Percentiles rank a stretch among this genome's conserved stretches.
phyloP scores from a whole-genome alignment of 2,797 vertebrate species.

The Propithecus perrieri region DNA sequence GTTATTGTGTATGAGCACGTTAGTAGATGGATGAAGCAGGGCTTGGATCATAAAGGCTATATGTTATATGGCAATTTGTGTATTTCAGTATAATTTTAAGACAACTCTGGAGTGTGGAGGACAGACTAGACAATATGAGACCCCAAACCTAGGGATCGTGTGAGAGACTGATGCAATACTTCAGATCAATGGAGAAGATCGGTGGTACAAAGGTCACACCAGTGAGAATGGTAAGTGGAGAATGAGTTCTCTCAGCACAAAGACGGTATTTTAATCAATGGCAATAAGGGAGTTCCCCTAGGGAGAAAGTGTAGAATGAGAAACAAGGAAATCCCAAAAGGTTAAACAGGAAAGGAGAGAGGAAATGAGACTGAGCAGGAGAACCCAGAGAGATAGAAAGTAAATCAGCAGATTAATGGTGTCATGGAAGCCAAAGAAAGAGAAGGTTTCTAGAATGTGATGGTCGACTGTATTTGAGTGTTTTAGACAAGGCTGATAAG shows the following conservation, averaged over 20 bases:
- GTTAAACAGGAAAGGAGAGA: background rate
- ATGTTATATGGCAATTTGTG: background rate
- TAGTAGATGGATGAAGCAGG: no score
- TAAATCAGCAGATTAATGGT: background rate
- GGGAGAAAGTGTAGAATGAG: background rate
- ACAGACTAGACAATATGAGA: background rate
- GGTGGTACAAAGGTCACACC: background rate
- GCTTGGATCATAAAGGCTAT: no score
- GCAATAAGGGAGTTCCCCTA: background rate
- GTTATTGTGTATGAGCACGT: no score
- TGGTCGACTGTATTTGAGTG: background rate
- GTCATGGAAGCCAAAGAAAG: background rate
- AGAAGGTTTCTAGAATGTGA: background rate
- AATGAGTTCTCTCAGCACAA: background rate
- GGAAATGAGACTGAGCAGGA: background rate
- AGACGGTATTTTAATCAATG: background rate
- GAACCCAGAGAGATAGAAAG: background rate
- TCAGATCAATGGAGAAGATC: background rate
- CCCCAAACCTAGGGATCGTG: background rate
- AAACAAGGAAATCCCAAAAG: background rate
- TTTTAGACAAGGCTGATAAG: background rate
- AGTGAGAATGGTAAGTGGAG: background rate
- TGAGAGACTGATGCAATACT: background rate
- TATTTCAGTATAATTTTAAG: background rate
- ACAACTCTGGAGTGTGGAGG: background rate